Conservation (phyloP, 2,888 invertebrate species). For the Phorcus lineatus region DNA sequence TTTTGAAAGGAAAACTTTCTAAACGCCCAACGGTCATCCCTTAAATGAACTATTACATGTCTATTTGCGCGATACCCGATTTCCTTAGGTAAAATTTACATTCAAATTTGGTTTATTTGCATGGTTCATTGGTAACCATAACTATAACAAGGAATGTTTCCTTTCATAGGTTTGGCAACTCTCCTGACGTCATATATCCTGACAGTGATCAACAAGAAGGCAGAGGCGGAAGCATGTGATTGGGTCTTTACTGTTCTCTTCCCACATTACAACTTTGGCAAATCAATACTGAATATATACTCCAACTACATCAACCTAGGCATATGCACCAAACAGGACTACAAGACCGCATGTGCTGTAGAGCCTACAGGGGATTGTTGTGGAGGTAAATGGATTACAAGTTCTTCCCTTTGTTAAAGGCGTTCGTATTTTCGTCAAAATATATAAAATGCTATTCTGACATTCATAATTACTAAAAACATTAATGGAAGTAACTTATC, state of each 20-base stretch:
- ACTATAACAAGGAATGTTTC: neutral
- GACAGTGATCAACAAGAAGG: neutral
- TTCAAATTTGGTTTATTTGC: too few species aligned
- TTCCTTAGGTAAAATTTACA: too few species aligned
- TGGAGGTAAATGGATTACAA: constrained; percentile 31
- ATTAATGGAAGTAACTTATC: too few species aligned
- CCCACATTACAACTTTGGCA: constrained; percentile 82
- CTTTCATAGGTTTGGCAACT: constrained; percentile 55
- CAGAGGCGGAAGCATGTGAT: constrained; percentile 77
- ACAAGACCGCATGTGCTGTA: constrained; percentile 28
- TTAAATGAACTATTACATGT: too few species aligned
- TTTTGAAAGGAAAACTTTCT: too few species aligned
- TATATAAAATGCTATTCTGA: too few species aligned
- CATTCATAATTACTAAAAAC: too few species aligned
- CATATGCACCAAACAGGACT: constrained; percentile 54
- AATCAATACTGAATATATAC: constrained; percentile 75
- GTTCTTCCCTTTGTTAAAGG: too few species aligned
- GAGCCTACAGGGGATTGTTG: constrained; percentile 38
- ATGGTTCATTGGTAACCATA: too few species aligned
- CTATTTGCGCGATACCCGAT: too few species aligned
- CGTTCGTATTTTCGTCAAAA: too few species aligned
- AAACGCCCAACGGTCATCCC: too few species aligned
- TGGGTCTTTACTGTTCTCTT: constrained; percentile 81
- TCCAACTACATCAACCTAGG: constrained; percentile 63
- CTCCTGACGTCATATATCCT: neutral